Evolutionary conservation across 2,113 vertebrate species (phyloP), one percentile per base, ranked within the genome.

Genomic region (Rhea pennata): DNA sequence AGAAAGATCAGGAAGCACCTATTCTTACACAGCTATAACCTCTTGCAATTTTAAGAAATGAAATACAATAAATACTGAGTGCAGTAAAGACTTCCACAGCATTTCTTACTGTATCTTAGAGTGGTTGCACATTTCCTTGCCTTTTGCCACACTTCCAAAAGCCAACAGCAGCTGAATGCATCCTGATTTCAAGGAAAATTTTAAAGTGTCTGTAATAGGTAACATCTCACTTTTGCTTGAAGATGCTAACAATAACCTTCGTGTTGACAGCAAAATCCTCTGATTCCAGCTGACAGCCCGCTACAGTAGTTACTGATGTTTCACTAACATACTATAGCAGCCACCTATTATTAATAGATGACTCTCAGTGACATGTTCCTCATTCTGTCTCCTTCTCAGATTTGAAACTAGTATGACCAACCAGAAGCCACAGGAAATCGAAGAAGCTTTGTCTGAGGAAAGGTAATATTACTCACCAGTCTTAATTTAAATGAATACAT

Each of bases 91-190:
- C n/a, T 29, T 33, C 44, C 5, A 56, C 6, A 4, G 70, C 56
- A 17, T 39, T 95, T 90, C 64, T 61, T 3, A 33, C 10, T 10
- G 26, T 15, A 0, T 31, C 24, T 48, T 12, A 3, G 0, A 1
- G 36, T 4, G 22, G 29, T 40, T 46, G n/a, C n/a, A 31, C 23
- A 5, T 20, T 9, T 42, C 62, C 42, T 58, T 1, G 0, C 2
- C 2, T 56, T 14, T 40, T n/a, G 48, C 16, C 53, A 15, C 39
- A 9, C 9, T 2, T 33, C 10, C 10, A 4, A 33, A 36, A 70
- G 46, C 72, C 27, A 0, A 1, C 0, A 76, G 59, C 17, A 42
- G 17, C 39, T 13, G 17, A 36, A 15, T 1, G 4, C 0, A n/a
- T 2, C 51, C 48, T 17, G 6, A 66, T 69, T 84, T 77, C 7